Base-by-base conservation (phyloP, 2,888 invertebrate genomes). In the Pardosa pseudoannulata region DNA sequence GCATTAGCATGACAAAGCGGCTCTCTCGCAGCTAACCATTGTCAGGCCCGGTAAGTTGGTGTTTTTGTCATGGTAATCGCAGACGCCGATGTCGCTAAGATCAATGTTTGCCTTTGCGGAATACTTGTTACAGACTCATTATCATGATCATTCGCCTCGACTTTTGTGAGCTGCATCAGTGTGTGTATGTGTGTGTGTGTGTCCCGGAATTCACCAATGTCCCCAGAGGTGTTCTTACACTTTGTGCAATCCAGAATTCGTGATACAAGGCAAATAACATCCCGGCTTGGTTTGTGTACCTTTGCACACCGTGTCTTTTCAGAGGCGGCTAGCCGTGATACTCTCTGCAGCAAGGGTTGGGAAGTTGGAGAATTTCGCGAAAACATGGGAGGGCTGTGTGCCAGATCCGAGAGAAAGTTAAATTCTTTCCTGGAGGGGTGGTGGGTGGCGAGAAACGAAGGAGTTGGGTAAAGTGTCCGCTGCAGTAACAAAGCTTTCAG, bases 91-190 rank as follows among this genome's bases (percentile, higher is more conserved):
- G 31, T 19, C 36, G n/a, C 72, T 28, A 78, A 83, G 78, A 78
- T 78, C 78, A 78, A 83, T 78, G 76, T 78, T 83, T 83, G 76
- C 78, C 72, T 83, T 83, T 71, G 65, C 72, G 73, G 64, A 82
- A 78, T 78, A 78, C 83, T 83, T 78, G 83, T 83, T 78, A 83
- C 83, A 78, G 73, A 1, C 83, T 83, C 78, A 83, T 83, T 83
- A 83, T 78, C 46, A 78, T 73, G 72, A 83, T 83, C 78, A 83
- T 74, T 73, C 65, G 64, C 41, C 31, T 56, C 56, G 56, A 56
- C 56, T 56, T 56, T 56, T 56, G 56, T 46, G 9, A 16, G 2
- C 11, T 6, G 46, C 16, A 46, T 6, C 1, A 46, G 46, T 6
- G 56, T 23, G 56, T 56, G 56, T 46, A 16, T n/a, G n/a, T n/a